Percentiles rank a stretch among this genome's conserved stretches.
Evolutionary conservation across 53 echinoderm and acorn worm species (phyloP).

Genomic region (Temnopleurus reevesii): DNA sequence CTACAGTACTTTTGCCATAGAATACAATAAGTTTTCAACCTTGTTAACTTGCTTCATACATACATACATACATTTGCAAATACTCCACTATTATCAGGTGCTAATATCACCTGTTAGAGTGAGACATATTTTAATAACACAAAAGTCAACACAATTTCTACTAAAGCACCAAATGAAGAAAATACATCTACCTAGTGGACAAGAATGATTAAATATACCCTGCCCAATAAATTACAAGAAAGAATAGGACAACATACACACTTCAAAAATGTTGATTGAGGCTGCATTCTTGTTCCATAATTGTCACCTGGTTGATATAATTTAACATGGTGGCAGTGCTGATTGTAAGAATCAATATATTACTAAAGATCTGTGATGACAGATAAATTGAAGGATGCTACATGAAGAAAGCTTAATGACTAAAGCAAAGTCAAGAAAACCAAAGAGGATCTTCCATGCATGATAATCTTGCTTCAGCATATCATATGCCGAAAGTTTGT

Average conservation of each 20-base stretch:
- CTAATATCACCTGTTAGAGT: not conserved
- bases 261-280: not conserved
- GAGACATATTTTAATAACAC: constrained; percentile 32
- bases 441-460: too few species aligned
- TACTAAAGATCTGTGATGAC: too few species aligned
- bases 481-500: too few species aligned
- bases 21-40: constrained; percentile 45
- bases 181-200: not conserved
- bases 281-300: not conserved
- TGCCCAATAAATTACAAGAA: not conserved
- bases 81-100: constrained; percentile 11
- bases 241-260: not conserved
- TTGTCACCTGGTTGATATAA: not conserved
- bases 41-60: constrained; percentile 28
- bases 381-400: too few species aligned
- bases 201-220: constrained; percentile 34
- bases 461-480: too few species aligned
- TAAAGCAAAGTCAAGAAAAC: too few species aligned
- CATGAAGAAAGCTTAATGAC: too few species aligned
- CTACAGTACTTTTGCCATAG: constrained; percentile 63
- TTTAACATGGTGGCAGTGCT: not conserved
- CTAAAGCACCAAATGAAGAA: constrained; percentile 40
- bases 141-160: not conserved
- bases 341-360: not conserved
- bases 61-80: constrained; percentile 14